Percentiles rank a stretch among this genome's conserved stretches.
Evolutionary conservation across 35 echinoderm and acorn worm genomes (phyloP).

Genomic region (Stichopus chloronotus): DNA sequence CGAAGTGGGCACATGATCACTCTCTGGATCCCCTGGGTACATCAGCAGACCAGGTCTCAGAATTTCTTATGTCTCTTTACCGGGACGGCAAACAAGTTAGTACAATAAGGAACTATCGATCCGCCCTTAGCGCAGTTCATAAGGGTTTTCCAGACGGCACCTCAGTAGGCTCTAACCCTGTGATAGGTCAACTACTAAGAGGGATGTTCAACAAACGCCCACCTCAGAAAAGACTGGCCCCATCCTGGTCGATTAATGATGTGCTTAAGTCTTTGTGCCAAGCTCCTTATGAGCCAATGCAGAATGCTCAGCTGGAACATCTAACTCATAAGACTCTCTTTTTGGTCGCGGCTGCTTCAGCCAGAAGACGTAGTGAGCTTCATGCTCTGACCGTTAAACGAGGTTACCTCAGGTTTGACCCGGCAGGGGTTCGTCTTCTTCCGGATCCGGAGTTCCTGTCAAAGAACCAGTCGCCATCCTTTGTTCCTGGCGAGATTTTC

Average conservation of each 20-base stretch:
- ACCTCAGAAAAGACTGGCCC: neutral
- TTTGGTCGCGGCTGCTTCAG: too few relatives aligned
- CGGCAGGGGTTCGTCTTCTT: neutral
- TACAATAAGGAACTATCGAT: slow-evolving; percentile 44
- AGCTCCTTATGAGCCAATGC: slow-evolving; percentile 23
- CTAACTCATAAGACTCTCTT: slow-evolving; percentile 40
- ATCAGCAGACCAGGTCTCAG: neutral
- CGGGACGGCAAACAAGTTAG: neutral
- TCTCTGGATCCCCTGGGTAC: neutral
- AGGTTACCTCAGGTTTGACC: slow-evolving; percentile 21
- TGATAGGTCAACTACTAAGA: neutral
- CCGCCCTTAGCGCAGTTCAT: slow-evolving; percentile 44
- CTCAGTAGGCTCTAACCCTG: neutral
- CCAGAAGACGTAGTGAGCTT: slow-evolving; percentile 13
- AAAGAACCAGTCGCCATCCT: neutral
- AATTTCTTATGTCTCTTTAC: slow-evolving; percentile 46
- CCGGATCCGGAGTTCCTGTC: neutral
- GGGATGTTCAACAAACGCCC: slow-evolving; percentile 41
- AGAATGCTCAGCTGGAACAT: neutral
- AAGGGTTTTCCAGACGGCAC: slow-evolving; percentile 18
- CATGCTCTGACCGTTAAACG: too few relatives aligned
- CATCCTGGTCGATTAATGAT: slow-evolving; percentile 39
- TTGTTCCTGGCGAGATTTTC: neutral
- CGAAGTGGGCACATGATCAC: neutral
- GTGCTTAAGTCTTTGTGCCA: neutral